Evolutionary conservation across 2,888 invertebrate species (phyloP), one percentile per base, ranked within the genome.

Genomic region (Osmoderma eremita): DNA sequence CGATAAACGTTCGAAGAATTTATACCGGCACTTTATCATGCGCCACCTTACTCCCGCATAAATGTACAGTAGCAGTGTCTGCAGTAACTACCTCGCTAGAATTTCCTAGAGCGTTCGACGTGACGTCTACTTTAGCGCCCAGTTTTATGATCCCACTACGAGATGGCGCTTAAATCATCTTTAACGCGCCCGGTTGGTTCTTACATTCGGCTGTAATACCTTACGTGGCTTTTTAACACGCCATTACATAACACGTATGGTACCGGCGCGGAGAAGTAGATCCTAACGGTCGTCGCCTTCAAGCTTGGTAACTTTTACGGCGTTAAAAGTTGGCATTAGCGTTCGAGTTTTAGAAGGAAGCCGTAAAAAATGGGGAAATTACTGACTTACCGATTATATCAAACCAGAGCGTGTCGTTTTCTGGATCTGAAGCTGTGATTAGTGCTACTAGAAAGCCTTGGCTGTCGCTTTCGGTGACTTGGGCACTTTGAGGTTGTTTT

Each of bases 391-490:
- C 91, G 68, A 90, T 88, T 71, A 98, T 97, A 77, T 93, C 91
- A 82, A 92, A 98, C 93, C 95, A 97, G 73, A 98, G 85, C 67
- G 89, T 86, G 79, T 97, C 94, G 49, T 89, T 90, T 79, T 97
- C 97, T 63, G 90, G 89, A 83, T 97, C 97, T 42, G 86, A 84
- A 4, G 96, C 97, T 78, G 93, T 91, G 76, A 97, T 87, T 68
- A 94, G 87, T 56, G 93, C 88, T 1, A 98, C 93, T 72, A 95
- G 86, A 82, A 92, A 93, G 20, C 96, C 96, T 39, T 95, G 91
- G 75, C 88, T 87, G 82, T 97, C 97, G 74, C 90, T 91, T 83
- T 95, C 95, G 38, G 94, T 93, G 42, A 91, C 88, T 77, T 90
- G 87, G 66, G 91, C 90, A 74, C 88, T 86, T 77, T 90, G 88